These are phyloP conservation scores for Amphipoea lucens DNA, from an alignment of 2,888 invertebrate species.

Conservation along the genomic window DNA sequence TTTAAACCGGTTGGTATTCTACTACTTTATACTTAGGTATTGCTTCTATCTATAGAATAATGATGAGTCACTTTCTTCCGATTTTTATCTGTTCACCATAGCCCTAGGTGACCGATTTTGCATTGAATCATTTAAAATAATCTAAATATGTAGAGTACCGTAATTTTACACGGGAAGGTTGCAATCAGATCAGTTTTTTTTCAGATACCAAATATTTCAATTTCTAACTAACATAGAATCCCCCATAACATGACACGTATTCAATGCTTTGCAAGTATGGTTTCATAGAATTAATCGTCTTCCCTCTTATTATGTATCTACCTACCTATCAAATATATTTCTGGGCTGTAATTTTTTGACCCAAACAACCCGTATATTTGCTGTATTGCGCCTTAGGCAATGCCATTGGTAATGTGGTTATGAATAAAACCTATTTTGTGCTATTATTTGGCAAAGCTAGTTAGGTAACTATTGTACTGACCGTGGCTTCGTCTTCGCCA, in stretches of 20 bases:
- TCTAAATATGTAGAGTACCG: neutral
- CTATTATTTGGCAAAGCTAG: neutral
- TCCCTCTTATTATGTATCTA: slow-evolving; percentile 74
- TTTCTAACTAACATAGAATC: neutral
- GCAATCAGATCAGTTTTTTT: neutral
- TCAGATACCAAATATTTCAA: neutral
- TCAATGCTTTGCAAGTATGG: slow-evolving; percentile 37
- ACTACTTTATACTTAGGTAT: neutral
- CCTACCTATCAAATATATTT: slow-evolving; percentile 65
- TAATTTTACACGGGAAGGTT: neutral
- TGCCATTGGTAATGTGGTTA: slow-evolving; percentile 50
- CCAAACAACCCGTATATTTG: slow-evolving; percentile 69
- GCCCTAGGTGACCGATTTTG: neutral
- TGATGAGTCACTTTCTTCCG: neutral
- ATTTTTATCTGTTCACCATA: neutral
- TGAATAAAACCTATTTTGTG: slow-evolving; percentile 23
- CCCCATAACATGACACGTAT: slow-evolving; percentile 20
- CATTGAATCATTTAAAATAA: neutral
- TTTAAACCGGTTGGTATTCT: neutral
- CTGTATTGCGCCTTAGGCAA: slow-evolving; percentile 62
- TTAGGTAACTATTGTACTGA: neutral
- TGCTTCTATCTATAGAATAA: neutral
- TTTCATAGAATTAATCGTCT: slow-evolving; percentile 32
- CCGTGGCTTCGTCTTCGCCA: neutral
- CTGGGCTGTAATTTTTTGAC: slow-evolving; percentile 74